A percentile compares a stretch with the other conserved stretches of the same genome.
phyloP scores from a whole-genome alignment of 2,888 invertebrate species.

The Conchocele bisecta region DNA sequence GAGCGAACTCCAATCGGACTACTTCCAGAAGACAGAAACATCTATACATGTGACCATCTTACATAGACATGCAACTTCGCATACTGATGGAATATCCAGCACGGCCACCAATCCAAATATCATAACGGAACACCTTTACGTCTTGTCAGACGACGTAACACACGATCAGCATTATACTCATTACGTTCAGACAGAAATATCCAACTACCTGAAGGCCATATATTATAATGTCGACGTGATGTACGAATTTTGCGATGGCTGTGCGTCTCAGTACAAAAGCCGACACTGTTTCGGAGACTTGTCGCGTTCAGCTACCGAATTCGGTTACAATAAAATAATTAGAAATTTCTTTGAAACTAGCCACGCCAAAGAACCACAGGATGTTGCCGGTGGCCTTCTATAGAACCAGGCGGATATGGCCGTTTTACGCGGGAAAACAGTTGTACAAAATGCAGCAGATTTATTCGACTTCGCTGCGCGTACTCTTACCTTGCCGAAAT shows the following conservation, averaged over 20 bases:
- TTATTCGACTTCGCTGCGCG: constrained; percentile 23
- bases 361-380: constrained; percentile 40
- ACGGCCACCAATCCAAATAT: constrained; percentile 12
- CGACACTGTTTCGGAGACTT: constrained; percentile 33
- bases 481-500: constrained; percentile 22
- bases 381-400: constrained; percentile 41
- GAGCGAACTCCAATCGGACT: constrained; percentile 29
- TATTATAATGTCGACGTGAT: constrained; percentile 3
- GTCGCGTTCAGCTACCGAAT: not conserved
- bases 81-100: constrained; percentile 35
- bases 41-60: constrained; percentile 35
- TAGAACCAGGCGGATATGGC: constrained; percentile 42
- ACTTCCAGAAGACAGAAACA: constrained; percentile 35
- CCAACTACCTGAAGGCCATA: not conserved
- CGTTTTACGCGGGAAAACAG: constrained; percentile 17
- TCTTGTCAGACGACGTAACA: constrained; percentile 9
- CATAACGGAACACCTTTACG: constrained; percentile 27
- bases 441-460: constrained; percentile 39
- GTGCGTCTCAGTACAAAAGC: constrained; percentile 42
- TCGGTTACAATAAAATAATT: constrained; percentile 16
- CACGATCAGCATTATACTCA: constrained; percentile 20
- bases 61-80: constrained; percentile 21
- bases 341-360: constrained; percentile 34
- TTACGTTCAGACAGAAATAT: not conserved
- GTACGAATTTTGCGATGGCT: constrained; percentile 42